Evolutionary conservation across 2,797 vertebrate genomes (phyloP).

Genomic region (Xenops minutus): DNA sequence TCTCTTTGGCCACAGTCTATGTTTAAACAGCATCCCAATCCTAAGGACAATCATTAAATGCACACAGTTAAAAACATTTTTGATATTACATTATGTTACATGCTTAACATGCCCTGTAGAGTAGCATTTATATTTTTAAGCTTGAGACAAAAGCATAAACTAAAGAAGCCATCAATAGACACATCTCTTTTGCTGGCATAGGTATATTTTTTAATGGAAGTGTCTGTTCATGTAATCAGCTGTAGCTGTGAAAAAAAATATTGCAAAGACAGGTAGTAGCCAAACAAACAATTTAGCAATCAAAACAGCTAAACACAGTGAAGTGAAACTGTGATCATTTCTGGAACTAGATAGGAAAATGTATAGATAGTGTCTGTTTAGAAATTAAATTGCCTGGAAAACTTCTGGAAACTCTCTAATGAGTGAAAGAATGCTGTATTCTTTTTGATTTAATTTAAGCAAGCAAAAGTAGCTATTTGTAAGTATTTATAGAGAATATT

Average conservation of each 20-base stretch:
- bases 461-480: background rate
- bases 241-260: background rate
- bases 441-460: background rate
- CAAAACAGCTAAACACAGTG: background rate
- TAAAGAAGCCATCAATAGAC: background rate
- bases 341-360: background rate
- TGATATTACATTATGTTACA: background rate
- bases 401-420: background rate
- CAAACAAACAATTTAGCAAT: background rate
- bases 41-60: background rate
- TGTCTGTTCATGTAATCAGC: background rate
- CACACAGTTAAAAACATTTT: background rate
- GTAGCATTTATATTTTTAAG: background rate
- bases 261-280: background rate
- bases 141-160: background rate
- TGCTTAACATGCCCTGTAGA: background rate
- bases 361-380: background rate
- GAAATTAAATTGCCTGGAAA: constrained; percentile 17
- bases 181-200: background rate
- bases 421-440: background rate
- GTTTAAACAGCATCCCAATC: background rate
- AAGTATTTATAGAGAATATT: constrained; percentile 20
- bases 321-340: background rate
- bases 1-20: background rate
- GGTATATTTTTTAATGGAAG: background rate